Conservation (phyloP, 2,113 vertebrate genomes). For the Pelobates fuscus region DNA sequence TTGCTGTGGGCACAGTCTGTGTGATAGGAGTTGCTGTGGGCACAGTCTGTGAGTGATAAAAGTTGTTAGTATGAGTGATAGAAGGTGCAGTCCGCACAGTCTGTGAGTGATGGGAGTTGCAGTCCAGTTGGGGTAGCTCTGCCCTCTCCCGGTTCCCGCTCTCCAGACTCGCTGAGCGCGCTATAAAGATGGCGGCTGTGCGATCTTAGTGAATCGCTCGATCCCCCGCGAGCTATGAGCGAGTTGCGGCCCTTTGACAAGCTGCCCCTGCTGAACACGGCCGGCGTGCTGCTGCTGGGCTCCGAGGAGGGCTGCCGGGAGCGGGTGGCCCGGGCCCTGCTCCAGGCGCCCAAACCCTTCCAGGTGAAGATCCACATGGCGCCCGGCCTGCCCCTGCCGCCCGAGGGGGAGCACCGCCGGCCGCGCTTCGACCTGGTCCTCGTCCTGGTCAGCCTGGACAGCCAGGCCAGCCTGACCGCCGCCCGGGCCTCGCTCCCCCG, state of each 20-base stretch:
- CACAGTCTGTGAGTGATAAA: too few species aligned
- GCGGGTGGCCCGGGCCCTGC: not conserved
- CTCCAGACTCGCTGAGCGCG: too few species aligned
- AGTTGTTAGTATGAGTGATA: too few species aligned
- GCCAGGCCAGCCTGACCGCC: not conserved
- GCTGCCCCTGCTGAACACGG: not conserved
- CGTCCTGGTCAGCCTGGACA: not conserved
- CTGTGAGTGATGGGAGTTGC: too few species aligned
- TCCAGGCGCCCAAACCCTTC: not conserved
- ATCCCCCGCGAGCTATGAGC: not conserved
- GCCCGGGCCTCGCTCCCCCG: too few species aligned
- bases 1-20: too few species aligned
- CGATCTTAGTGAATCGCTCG: too few species aligned
- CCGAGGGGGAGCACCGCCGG: not conserved
- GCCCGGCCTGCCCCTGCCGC: not conserved
- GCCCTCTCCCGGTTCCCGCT: too few species aligned
- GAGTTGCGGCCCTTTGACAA: not conserved
- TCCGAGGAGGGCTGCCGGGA: not conserved
- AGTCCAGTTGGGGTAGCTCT: too few species aligned
- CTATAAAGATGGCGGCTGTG: too few species aligned
- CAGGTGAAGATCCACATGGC: conserved; percentile 1
- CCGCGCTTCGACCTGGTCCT: not conserved
- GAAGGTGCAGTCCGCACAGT: too few species aligned
- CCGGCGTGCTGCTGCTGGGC: not conserved
- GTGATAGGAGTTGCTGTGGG: too few species aligned